Evolutionary conservation across 2,797 vertebrate species (phyloP), one percentile per base, ranked within the genome.

Genomic region (Phaenicophaeus curvirostris): DNA sequence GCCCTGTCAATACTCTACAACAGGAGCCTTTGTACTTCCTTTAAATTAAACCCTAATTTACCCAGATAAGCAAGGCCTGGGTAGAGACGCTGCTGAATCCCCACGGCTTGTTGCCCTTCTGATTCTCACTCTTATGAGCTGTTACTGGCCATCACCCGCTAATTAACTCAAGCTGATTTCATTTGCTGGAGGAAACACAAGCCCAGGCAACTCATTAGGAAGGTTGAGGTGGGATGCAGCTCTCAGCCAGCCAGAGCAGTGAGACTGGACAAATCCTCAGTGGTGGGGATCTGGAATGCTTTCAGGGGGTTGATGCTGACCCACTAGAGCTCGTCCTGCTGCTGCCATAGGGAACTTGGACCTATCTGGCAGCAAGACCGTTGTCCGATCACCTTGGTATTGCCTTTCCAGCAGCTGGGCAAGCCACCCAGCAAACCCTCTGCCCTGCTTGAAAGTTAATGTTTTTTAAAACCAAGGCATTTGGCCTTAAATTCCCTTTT

Each of bases 21-120:
- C 1, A 6, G 31, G 20, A 71, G 18, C 17, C 77, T 69, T 73
- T 57, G 14, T 51, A 9, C 13, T 46, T 67, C 55, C 85, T 78
- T 81, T 82, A 71, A 84, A 63, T 86, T 81, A 87, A 95, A 67
- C n/a, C 28, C 59, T 86, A 30, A 93, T 94, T 92, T 88, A 74
- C 46, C 39, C 54, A 73, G 68, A 63, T 73, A 63, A 72, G 37
- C 69, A 65, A n/a, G 18, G 39, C 28, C 41, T 37, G 37, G 37
- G 9, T 21, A 23, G 35, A 75, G 17, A 78, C 16, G 44, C 62
- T 41, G 46, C 48, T 7, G 5, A 69, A 58, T 61, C 48, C 61
- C 48, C 4, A 0, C 0, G 2, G 37, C 37, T 90, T 63, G 8
- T 51, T 65, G 46, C n/a, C 5, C 5, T 23, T 53, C 35, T 41